These are phyloP conservation scores for Saccostrea glomerata DNA, from an alignment of 1,140 invertebrate genomes.

Conservation along the genomic window DNA sequence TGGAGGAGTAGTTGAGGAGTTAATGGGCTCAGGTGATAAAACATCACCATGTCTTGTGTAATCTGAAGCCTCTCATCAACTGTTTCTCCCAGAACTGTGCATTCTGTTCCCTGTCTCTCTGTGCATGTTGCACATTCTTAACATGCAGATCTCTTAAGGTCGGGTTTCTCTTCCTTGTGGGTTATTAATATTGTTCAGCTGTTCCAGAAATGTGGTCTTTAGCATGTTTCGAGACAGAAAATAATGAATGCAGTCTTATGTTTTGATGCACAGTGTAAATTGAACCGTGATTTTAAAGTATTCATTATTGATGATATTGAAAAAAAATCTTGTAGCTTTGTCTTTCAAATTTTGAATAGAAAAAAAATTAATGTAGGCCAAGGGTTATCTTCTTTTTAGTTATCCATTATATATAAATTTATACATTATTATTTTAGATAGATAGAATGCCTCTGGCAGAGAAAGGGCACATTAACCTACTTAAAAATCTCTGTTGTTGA, in stretches of 20 bases:
- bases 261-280: not conserved
- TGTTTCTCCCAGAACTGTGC: not conserved
- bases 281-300: no score
- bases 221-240: not conserved
- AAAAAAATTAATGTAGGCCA: no score
- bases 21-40: not conserved
- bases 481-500: no score
- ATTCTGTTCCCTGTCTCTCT: not conserved
- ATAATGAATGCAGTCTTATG: not conserved
- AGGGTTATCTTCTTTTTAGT: no score
- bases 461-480: no score
- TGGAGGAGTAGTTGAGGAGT: not conserved
- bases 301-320: no score
- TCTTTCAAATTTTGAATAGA: no score
- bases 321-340: no score
- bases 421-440: no score
- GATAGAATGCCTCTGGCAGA: no score
- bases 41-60: not conserved
- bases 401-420: no score
- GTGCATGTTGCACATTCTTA: not conserved
- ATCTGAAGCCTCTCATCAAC: not conserved
- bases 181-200: not conserved
- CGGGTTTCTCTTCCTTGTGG: not conserved
- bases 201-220: not conserved
- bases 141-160: not conserved